Evolutionary conservation across 1,140 invertebrate species (phyloP).

Genomic region (Eriosoma lanigerum): DNA sequence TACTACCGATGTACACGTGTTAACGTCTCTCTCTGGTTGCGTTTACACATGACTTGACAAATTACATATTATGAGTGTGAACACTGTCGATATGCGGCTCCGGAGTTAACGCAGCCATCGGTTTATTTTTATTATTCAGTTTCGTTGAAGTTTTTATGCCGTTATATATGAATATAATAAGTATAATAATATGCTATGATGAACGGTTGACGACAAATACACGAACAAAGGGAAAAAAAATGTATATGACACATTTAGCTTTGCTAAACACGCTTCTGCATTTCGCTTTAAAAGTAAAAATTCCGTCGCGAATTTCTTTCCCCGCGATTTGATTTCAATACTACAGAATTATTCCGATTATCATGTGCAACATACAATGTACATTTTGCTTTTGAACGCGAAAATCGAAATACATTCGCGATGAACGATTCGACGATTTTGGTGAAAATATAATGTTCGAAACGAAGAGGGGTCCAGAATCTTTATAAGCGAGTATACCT

Average conservation of each 20-base stretch:
- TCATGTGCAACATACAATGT: no score
- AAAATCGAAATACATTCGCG: no score
- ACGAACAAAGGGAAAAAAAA: not conserved
- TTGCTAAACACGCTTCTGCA: no score
- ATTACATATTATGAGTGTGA: constrained; percentile 15
- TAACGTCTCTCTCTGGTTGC: constrained; percentile 48
- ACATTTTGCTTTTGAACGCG: no score
- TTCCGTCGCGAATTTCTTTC: no score
- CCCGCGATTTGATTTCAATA: no score
- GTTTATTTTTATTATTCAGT: no score
- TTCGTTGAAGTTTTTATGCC: not conserved
- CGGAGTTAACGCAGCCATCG: constrained; percentile 12
- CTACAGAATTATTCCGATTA: no score
- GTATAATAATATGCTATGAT: not conserved
- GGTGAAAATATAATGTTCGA: not conserved
- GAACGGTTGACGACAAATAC: not conserved
- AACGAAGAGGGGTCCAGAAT: not conserved
- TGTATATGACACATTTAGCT: no score
- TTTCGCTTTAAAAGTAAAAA: no score
- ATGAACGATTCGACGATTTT: constrained; percentile 6
- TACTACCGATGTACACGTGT: constrained; percentile 17
- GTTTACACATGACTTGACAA: constrained; percentile 50
- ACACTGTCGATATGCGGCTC: not conserved
- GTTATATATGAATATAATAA: not conserved
- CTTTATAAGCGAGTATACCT: not conserved